Conservation (phyloP, 2,797 vertebrate species). For the Varecia variegata region DNA sequence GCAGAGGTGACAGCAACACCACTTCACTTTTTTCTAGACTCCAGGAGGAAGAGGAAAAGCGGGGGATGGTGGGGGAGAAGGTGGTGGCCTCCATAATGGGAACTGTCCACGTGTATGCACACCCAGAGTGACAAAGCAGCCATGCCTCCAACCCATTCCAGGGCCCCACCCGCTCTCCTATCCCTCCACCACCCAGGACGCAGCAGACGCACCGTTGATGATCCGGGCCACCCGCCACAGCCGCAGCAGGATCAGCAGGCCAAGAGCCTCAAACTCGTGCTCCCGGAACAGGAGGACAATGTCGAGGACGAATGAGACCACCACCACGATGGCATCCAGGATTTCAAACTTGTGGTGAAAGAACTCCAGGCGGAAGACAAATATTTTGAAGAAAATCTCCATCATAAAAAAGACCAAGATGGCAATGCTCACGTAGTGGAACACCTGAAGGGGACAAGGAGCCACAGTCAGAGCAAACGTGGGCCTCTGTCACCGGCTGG, state of each 20-base stretch:
- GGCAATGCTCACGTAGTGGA: slow-evolving; percentile 93
- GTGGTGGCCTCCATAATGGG: background rate
- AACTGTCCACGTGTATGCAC: background rate
- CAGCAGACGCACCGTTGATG: slow-evolving; percentile 89
- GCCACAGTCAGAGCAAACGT: background rate
- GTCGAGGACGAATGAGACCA: slow-evolving; percentile 94
- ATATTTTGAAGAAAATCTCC: slow-evolving; percentile 93
- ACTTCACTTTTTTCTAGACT: background rate
- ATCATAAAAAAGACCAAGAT: slow-evolving; percentile 94
- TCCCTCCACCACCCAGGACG: rapidly evolving
- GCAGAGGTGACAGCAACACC: background rate
- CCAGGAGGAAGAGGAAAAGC: background rate
- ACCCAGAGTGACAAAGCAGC: background rate
- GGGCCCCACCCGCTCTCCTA: rapidly evolving
- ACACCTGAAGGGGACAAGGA: slow-evolving; percentile 86
- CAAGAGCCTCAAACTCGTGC: slow-evolving; percentile 91
- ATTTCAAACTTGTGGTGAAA: slow-evolving; percentile 97
- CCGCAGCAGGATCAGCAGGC: slow-evolving; percentile 94
- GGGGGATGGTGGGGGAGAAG: background rate
- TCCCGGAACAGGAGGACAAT: slow-evolving; percentile 89
- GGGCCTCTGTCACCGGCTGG: background rate
- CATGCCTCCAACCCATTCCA: background rate
- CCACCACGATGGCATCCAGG: slow-evolving; percentile 91
- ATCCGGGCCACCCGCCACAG: slow-evolving; percentile 98
- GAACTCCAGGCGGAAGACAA: slow-evolving; percentile 91